Conservation (phyloP, 2,113 vertebrate genomes). For the Tringa solitaria region DNA sequence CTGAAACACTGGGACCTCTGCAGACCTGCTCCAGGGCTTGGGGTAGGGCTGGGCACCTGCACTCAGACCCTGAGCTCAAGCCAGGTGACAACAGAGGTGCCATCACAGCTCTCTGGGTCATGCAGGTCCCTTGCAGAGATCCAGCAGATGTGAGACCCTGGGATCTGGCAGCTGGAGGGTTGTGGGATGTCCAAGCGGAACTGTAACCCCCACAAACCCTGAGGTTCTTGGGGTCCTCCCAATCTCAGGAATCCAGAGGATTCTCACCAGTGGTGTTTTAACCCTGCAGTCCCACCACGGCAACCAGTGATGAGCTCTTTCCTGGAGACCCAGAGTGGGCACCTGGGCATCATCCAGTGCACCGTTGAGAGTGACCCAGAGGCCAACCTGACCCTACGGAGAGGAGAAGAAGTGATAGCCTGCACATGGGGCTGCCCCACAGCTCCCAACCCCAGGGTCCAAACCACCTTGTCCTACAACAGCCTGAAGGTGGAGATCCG, state of each 20-base stretch:
- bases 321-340: constrained; percentile 38
- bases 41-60: background rate
- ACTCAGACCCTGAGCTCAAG: background rate
- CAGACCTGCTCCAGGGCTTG: background rate
- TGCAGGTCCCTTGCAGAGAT: background rate
- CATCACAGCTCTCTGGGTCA: background rate
- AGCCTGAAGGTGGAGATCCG: constrained; percentile 66
- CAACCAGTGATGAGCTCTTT: constrained; percentile 51
- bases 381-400: constrained; percentile 51
- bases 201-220: background rate
- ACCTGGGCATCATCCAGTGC: constrained; percentile 68
- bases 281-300: constrained; percentile 57
- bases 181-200: background rate
- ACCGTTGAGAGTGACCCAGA: constrained; percentile 66
- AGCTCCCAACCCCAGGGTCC: background rate
- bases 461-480: background rate
- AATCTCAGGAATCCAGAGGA: fast-evolving
- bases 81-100: background rate
- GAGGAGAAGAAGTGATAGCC: background rate
- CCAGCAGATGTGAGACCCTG: background rate
- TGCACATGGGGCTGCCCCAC: background rate
- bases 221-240: background rate
- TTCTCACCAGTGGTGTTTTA: background rate
- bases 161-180: background rate
- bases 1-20: background rate